phyloP scores from a whole-genome alignment of 2,797 vertebrate genomes.

The Babyrousa celebensis region DNA sequence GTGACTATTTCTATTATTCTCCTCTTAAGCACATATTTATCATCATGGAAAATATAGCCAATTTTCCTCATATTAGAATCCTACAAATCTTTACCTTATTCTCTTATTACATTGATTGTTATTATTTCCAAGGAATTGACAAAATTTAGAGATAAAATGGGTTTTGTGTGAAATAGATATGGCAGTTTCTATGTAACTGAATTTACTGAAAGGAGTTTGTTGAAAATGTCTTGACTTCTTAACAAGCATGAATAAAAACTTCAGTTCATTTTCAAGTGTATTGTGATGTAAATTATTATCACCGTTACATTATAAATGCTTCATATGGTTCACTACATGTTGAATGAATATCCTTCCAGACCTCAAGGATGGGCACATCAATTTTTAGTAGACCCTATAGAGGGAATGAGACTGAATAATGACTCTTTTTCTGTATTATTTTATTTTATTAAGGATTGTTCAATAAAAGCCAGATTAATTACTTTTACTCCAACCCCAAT shows the following conservation, averaged over 20 bases:
- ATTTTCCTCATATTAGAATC: neutral
- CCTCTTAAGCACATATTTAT: neutral
- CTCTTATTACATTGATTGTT: neutral
- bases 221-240: constrained; percentile 3
- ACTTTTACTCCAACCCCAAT: neutral
- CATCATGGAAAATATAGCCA: neutral
- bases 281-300: neutral
- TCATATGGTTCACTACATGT: neutral
- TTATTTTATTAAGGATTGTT: constrained; percentile 13
- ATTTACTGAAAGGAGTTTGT: neutral
- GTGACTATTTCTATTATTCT: neutral
- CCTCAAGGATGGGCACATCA: neutral
- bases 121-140: constrained; percentile 2
- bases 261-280: neutral
- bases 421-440: neutral
- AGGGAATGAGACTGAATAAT: neutral
- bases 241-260: neutral
- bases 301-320: neutral
- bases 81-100: neutral
- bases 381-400: neutral
- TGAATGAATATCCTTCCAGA: neutral
- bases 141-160: constrained; percentile 1
- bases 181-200: neutral
- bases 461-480: neutral
- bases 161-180: neutral